phyloP scores from a whole-genome alignment of 2,113 vertebrate species.

The Micronycteris hirsuta region DNA sequence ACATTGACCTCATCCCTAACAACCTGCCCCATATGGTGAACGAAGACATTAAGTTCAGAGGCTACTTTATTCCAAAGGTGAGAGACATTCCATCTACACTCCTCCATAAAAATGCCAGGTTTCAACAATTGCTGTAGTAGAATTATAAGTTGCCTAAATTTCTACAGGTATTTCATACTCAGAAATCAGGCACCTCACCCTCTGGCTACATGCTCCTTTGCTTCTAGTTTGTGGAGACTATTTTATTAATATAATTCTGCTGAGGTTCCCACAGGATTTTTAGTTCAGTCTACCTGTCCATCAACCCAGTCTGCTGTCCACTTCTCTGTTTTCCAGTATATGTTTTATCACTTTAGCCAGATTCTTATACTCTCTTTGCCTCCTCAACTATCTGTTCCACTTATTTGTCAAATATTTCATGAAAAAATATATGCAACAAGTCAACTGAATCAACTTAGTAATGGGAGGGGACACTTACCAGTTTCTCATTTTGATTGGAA shows the following conservation, averaged over 20 bases:
- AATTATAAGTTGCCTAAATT: not conserved
- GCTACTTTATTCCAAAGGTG: constrained; percentile 79
- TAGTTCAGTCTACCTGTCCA: not conserved
- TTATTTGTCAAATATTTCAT: not conserved
- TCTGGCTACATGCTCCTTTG: not conserved
- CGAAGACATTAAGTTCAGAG: constrained; percentile 66
- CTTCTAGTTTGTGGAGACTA: not conserved
- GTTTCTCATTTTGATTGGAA: not conserved
- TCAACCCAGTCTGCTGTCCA: not conserved
- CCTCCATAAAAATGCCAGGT: not conserved
- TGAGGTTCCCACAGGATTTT: not conserved
- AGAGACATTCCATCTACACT: not conserved
- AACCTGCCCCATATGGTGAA: constrained; percentile 59
- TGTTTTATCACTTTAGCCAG: not conserved
- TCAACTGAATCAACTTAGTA: not conserved
- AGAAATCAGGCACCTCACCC: not conserved
- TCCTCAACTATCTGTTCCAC: not conserved
- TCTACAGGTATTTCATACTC: not conserved
- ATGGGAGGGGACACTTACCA: not conserved
- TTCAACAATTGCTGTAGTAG: not conserved
- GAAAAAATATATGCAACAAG: not conserved
- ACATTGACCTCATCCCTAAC: constrained; percentile 60
- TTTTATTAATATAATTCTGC: not conserved
- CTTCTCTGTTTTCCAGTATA: not conserved
- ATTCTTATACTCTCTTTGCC: not conserved